Evolutionary conservation across 1,140 invertebrate species (phyloP).

Genomic region (Penaeus indicus): DNA sequence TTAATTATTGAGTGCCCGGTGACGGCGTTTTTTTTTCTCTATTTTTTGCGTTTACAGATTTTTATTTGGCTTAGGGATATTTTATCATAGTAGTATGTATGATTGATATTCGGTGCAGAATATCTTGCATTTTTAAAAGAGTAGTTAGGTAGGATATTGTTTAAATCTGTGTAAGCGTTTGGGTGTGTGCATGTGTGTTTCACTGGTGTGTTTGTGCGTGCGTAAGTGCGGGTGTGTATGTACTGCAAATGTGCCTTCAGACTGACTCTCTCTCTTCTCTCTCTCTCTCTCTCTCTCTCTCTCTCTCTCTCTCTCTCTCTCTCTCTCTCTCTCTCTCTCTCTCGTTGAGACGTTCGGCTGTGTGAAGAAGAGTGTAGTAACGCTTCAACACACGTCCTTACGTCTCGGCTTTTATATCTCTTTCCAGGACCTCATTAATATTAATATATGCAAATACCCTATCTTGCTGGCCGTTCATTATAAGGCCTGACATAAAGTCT

Average conservation of each 20-base stretch:
- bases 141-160: neutral
- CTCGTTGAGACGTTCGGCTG: neutral
- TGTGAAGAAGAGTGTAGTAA: too few species aligned
- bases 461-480: slow-evolving; percentile 51
- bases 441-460: slow-evolving; percentile 52
- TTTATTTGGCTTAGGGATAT: too few species aligned
- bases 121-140: neutral
- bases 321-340: too few species aligned
- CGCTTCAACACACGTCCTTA: neutral
- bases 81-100: too few species aligned
- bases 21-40: too few species aligned
- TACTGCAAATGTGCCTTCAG: neutral
- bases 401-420: neutral
- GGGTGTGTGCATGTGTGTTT: neutral
- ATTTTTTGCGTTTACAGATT: too few species aligned
- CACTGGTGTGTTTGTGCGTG: neutral
- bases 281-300: too few species aligned
- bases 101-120: too few species aligned
- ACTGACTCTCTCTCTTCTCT: too few species aligned
- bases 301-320: too few species aligned
- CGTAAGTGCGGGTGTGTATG: too few species aligned
- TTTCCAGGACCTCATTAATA: slow-evolving; percentile 35
- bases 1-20: too few species aligned
- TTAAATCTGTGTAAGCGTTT: neutral
- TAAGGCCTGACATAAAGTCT: slow-evolving; percentile 43